A percentile compares a stretch with the other conserved stretches of the same genome.
Evolutionary conservation across 2,797 vertebrate species (phyloP).

Genomic region (Meriones psammophilus): DNA sequence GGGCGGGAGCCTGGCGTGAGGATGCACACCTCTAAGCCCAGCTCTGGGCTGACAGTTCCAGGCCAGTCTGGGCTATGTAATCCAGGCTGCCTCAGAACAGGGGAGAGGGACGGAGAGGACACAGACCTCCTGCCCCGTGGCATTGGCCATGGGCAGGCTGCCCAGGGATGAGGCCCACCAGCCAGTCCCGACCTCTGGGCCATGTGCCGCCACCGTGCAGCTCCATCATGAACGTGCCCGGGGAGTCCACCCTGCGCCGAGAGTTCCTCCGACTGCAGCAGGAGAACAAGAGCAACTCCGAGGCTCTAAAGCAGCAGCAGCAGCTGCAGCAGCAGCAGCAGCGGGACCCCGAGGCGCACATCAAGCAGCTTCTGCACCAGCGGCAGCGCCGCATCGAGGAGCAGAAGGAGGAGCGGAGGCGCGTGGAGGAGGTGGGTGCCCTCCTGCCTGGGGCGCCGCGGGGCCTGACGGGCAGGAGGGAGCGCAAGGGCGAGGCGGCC

Average conservation of each 20-base stretch:
- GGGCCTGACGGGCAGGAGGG: background rate
- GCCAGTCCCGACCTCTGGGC: no score
- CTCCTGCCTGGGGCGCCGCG: background rate
- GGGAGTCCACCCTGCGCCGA: conserved; percentile 95
- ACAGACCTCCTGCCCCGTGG: background rate
- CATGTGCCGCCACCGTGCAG: conserved; percentile 83
- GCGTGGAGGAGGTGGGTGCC: conserved; percentile 94
- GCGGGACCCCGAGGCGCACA: conserved; percentile 95
- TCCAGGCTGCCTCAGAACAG: background rate
- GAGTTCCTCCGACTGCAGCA: conserved; percentile 97
- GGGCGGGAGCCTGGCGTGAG: background rate
- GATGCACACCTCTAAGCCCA: background rate
- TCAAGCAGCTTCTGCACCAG: conserved; percentile 94
- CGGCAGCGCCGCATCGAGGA: conserved; percentile 96
- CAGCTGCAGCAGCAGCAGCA: conserved; percentile 94
- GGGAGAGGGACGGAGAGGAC: background rate
- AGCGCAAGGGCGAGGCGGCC: background rate
- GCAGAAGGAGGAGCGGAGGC: conserved; percentile 95
- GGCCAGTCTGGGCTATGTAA: background rate
- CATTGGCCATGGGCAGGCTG: background rate
- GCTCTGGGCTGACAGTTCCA: background rate
- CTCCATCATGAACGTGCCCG: conserved; percentile 96
- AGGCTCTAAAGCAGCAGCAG: conserved; percentile 93
- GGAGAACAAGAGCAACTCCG: conserved; percentile 95
- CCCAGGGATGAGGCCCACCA: background rate